Percentiles rank a stretch among this genome's conserved stretches.
Conservation (phyloP, 1,140 invertebrate genomes). For the fruit fly (Drosophila melanogaster) region Release_6_plus_ISO1_MT NT_033777.3:16020001-16020500, state of each 20-base stretch:
- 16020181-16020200: background rate
- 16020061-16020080: too few relatives aligned
- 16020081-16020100: too few relatives aligned
- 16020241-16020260: conserved; percentile 12
- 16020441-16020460: conserved; percentile 5
- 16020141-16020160: background rate
- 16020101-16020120: too few relatives aligned
- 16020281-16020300: conserved; percentile 32
- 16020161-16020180: background rate
- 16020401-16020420: conserved; percentile 71
- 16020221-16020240: background rate
- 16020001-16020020: too few relatives aligned
- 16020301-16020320: conserved; percentile 50
- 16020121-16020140: background rate
- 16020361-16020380: conserved; percentile 44
- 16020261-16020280: conserved; percentile 25
- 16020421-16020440: conserved; percentile 64
- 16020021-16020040: too few relatives aligned
- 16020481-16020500: conserved; percentile 81
- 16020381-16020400: conserved; percentile 39
- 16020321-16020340: conserved; percentile 34
- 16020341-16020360: conserved; percentile 42
- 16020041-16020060: too few relatives aligned
- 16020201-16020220: background rate
- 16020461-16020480: conserved; percentile 3